These are phyloP conservation scores for Nemopilema nomurai DNA, from an alignment of 30 jellyfish, hydroid and myxozoan genomes.

Conservation along the genomic window DNA sequence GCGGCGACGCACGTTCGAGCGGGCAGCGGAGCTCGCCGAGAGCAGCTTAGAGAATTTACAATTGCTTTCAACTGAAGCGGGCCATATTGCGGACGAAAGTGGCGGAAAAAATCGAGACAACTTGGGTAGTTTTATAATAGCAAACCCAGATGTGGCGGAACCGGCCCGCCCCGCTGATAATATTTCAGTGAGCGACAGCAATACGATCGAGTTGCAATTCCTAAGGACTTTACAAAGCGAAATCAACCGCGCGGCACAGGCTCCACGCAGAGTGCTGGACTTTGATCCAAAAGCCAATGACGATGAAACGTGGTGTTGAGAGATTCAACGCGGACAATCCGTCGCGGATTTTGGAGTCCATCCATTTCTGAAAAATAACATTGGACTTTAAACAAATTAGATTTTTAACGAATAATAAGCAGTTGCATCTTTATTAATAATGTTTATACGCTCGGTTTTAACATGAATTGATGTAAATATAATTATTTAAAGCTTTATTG, in stretches of 20 bases:
- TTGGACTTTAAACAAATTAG: background rate
- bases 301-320: constrained; percentile 97
- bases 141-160: background rate
- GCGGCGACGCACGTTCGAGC: constrained; percentile 28
- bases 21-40: constrained; percentile 34
- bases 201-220: constrained; percentile 39
- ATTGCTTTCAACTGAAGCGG: background rate
- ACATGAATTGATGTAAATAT: background rate
- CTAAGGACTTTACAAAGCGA: constrained; percentile 58
- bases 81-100: background rate
- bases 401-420: background rate
- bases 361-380: background rate
- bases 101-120: background rate
- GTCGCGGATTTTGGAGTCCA: background rate
- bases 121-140: background rate
- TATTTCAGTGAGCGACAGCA: background rate
- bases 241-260: constrained; percentile 58
- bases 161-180: constrained; percentile 5
- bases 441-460: background rate
- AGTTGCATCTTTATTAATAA: background rate
- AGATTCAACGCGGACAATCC: background rate
- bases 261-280: constrained; percentile 61
- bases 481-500: background rate
- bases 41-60: constrained; percentile 28
- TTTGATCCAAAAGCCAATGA: constrained; percentile 70